Percentiles rank a stretch among this genome's conserved stretches.
phyloP scores from a whole-genome alignment of 1,140 invertebrate genomes.

The Papilio xuthus region DNA sequence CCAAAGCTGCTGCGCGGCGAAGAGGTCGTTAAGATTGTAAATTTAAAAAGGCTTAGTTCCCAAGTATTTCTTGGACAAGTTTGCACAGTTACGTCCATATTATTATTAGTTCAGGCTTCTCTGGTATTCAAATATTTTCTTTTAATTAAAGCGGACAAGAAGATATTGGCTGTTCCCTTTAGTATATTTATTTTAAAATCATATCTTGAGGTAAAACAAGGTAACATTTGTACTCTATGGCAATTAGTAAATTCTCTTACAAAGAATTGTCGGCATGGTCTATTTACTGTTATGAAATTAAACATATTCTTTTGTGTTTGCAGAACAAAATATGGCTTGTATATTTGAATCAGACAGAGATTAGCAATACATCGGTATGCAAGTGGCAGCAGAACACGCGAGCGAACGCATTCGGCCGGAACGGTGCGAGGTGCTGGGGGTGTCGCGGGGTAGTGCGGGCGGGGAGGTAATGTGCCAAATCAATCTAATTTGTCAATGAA shows the following conservation, averaged over 20 bases:
- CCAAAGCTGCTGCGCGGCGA: slow-evolving; percentile 20
- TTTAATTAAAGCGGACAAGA: background rate
- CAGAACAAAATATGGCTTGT: background rate
- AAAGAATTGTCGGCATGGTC: background rate
- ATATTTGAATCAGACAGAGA: no score
- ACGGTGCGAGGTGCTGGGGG: background rate
- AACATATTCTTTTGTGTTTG: background rate
- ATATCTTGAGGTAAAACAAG: background rate
- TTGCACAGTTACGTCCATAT: slow-evolving; percentile 9
- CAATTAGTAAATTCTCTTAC: no score
- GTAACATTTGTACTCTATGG: background rate
- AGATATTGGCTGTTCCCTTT: background rate
- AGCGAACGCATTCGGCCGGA: background rate
- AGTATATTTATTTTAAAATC: background rate
- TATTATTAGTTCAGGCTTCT: background rate
- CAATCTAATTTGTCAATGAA: slow-evolving; percentile 69
- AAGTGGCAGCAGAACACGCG: background rate
- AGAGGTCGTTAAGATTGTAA: slow-evolving; percentile 31
- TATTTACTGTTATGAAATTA: background rate
- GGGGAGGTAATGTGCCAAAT: slow-evolving; percentile 55
- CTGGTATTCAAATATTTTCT: background rate
- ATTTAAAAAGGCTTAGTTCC: slow-evolving; percentile 35
- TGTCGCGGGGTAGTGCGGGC: background rate
- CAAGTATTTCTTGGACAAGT: slow-evolving; percentile 28
- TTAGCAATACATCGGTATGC: slow-evolving; percentile 19